Conservation (phyloP, 2,113 vertebrate genomes). For the Oxyruncus cristatus region DNA sequence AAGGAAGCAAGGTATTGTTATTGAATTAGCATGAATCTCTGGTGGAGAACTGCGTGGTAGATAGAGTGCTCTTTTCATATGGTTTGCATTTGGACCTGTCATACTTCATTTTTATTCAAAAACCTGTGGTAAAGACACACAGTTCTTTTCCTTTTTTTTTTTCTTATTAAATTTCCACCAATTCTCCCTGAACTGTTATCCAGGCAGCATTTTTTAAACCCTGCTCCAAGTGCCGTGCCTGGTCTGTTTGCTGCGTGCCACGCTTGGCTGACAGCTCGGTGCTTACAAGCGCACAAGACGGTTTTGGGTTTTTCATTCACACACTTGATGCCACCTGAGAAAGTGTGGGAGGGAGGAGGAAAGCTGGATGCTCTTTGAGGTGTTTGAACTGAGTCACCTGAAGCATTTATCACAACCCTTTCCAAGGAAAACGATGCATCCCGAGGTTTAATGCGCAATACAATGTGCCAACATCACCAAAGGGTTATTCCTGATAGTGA, state of each 20-base stretch:
- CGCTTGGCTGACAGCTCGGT: background rate
- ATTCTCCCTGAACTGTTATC: background rate
- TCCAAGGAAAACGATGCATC: background rate
- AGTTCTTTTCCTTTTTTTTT: background rate
- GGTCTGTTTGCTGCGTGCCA: background rate
- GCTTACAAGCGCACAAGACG: background rate
- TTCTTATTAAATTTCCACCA: slow-evolving; percentile 31
- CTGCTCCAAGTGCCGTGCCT: background rate
- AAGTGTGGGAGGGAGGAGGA: background rate
- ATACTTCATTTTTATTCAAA: slow-evolving; percentile 65
- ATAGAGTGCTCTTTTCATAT: slow-evolving; percentile 65
- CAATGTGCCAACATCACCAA: background rate
- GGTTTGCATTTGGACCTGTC: slow-evolving; percentile 70
- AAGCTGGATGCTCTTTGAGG: background rate
- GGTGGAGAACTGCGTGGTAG: slow-evolving; percentile 42
- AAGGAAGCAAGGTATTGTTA: slow-evolving; percentile 67
- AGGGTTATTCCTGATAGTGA: background rate
- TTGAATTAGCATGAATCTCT: slow-evolving; percentile 68
- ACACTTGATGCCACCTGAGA: background rate
- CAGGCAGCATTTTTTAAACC: slow-evolving; percentile 2
- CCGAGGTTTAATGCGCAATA: background rate
- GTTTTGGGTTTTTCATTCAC: background rate
- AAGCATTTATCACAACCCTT: background rate
- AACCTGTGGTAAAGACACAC: slow-evolving; percentile 31
- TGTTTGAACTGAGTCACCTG: background rate